Conservation (phyloP, 2,888 invertebrate genomes). For the Eucera pruinosa region DNA sequence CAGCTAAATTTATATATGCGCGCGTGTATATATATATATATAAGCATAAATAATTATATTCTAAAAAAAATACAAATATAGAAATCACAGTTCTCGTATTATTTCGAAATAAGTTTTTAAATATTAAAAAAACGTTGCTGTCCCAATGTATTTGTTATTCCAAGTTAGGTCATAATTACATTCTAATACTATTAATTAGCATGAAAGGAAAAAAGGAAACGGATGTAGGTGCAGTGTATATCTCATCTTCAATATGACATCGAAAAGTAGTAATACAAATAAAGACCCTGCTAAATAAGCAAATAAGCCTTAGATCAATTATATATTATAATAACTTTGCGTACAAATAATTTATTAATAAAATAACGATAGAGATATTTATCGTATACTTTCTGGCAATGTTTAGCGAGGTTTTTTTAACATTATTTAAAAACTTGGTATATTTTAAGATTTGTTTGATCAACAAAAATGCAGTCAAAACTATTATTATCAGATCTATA, state of each 20-base stretch:
- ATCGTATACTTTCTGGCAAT: background rate
- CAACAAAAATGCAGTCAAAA: background rate
- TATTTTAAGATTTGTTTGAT: background rate
- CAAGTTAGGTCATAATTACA: background rate
- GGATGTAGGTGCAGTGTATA: background rate
- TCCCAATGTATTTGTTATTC: too few species aligned
- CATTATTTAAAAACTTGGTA: background rate
- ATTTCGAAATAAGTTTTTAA: background rate
- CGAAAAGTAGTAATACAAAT: background rate
- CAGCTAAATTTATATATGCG: background rate
- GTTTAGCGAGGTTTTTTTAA: background rate
- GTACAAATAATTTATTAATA: background rate
- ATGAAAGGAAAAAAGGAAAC: background rate
- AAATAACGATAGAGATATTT: background rate
- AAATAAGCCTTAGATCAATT: too few species aligned
- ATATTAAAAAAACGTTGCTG: too few species aligned
- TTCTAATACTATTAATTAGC: background rate
- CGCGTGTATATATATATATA: too few species aligned
- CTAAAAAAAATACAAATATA: background rate
- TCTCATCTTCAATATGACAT: background rate
- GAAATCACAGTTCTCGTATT: background rate
- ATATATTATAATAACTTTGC: too few species aligned
- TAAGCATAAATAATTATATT: background rate
- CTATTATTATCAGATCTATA: background rate
- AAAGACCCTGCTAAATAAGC: background rate